Percentiles rank a stretch among this genome's conserved stretches.
phyloP scores from a whole-genome alignment of 2,797 vertebrate genomes.

The Molossus alvarezi region DNA sequence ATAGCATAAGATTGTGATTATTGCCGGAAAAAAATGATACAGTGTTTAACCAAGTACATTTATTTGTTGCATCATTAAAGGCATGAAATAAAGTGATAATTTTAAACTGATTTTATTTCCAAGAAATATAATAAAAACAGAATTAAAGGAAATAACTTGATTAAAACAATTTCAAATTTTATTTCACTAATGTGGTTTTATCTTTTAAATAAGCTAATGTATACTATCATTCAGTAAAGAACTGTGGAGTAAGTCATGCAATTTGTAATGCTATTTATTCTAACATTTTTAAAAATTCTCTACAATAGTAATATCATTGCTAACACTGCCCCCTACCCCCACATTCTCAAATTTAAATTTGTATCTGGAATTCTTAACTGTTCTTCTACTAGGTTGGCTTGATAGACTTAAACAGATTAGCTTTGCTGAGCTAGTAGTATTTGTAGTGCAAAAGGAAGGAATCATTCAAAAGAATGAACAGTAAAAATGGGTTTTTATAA shows the following conservation, averaged over 20 bases:
- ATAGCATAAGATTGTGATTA: conserved; percentile 79
- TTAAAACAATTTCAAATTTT: conserved; percentile 68
- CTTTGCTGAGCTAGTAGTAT: neutral
- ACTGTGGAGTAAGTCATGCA: conserved; percentile 58
- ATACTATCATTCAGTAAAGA: conserved; percentile 29
- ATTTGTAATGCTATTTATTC: conserved; percentile 40
- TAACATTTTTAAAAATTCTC: neutral
- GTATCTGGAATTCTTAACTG: conserved; percentile 30
- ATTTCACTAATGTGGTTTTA: conserved; percentile 11
- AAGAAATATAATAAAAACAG: conserved; percentile 13
- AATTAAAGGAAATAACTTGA: neutral
- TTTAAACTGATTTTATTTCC: conserved; percentile 36
- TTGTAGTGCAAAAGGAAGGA: neutral
- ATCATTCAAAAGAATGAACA: neutral
- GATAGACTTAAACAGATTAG: neutral
- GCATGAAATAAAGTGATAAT: neutral
- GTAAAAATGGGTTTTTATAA: neutral
- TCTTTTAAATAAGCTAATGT: conserved; percentile 48
- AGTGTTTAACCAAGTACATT: conserved; percentile 50
- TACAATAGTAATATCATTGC: neutral
- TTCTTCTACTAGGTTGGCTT: neutral
- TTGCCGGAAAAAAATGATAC: conserved; percentile 61
- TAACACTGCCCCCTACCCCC: neutral
- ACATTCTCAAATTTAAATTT: conserved; percentile 32
- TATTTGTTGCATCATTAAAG: conserved; percentile 73